Percentiles rank a stretch among this genome's conserved stretches.
Conservation (phyloP, 2,113 vertebrate genomes). For the Micromys minutus region DNA sequence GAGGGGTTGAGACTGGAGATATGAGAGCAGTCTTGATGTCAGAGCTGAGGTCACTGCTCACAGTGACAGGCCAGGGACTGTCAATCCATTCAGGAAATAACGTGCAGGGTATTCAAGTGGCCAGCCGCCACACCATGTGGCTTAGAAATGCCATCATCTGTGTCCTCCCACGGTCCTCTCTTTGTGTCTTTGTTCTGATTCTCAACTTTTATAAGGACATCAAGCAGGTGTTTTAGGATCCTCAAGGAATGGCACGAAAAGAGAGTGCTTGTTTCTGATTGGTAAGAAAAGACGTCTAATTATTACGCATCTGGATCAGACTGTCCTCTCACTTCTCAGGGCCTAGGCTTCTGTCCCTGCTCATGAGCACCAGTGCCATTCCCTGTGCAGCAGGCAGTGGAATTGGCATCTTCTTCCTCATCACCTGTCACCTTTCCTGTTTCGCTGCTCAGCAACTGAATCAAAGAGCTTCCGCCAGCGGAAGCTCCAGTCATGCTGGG, state of each 20-base stretch:
- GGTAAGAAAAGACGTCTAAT: constrained; percentile 5
- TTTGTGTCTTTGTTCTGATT: neutral
- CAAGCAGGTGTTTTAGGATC: neutral
- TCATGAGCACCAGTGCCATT: neutral
- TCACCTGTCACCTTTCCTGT: neutral
- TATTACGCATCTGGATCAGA: fast-evolving
- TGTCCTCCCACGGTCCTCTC: no score
- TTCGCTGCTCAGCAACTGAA: neutral
- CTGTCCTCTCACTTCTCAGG: neutral
- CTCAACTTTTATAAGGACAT: neutral
- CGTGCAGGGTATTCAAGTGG: no score
- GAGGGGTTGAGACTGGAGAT: neutral
- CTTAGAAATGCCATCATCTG: neutral
- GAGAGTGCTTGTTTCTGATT: neutral
- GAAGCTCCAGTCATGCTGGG: neutral
- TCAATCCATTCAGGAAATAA: neutral
- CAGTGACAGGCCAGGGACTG: neutral
- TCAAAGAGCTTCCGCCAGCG: neutral
- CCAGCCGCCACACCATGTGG: neutral
- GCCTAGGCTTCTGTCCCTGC: neutral
- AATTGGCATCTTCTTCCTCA: neutral
- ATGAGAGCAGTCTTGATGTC: fast-evolving
- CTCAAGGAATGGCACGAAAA: neutral
- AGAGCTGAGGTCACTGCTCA: neutral
- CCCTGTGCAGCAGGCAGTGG: neutral